These are phyloP conservation scores for Colistium nudipinnis DNA, from an alignment of 2,113 vertebrate genomes.

Conservation along the genomic window DNA sequence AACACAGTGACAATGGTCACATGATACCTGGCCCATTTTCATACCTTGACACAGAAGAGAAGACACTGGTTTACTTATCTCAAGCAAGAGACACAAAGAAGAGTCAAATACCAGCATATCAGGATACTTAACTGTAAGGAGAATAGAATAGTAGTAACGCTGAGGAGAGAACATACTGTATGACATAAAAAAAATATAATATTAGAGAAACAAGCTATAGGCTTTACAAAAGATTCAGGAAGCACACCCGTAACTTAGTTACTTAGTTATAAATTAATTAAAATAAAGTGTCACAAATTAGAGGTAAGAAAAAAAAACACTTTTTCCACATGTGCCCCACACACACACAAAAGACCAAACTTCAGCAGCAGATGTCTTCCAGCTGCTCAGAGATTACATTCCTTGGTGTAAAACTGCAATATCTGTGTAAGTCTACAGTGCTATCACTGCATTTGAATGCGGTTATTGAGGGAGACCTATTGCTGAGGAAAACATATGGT, in stretches of 20 bases:
- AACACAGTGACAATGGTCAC: too few species aligned
- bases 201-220: background rate
- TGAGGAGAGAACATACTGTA: background rate
- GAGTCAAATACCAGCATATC: background rate
- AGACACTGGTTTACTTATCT: background rate
- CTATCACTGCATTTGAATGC: conserved; percentile 51
- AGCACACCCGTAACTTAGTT: too few species aligned
- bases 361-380: conserved; percentile 64
- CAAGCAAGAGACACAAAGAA: background rate
- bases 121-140: background rate
- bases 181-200: background rate
- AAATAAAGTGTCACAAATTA: conserved; percentile 1
- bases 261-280: too few species aligned
- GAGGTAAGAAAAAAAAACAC: conserved; percentile 27
- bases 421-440: conserved; percentile 43
- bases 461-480: conserved; percentile 48
- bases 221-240: background rate
- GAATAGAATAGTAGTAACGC: too few species aligned
- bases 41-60: background rate
- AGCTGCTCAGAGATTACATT: conserved; percentile 66
- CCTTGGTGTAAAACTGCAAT: conserved; percentile 54
- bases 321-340: conserved; percentile 10
- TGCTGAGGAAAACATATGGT: conserved; percentile 68
- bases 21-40: too few species aligned
- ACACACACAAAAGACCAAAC: conserved; percentile 32